phyloP scores from a whole-genome alignment of 2,797 vertebrate species.

The Oreochromis mossambicus region DNA sequence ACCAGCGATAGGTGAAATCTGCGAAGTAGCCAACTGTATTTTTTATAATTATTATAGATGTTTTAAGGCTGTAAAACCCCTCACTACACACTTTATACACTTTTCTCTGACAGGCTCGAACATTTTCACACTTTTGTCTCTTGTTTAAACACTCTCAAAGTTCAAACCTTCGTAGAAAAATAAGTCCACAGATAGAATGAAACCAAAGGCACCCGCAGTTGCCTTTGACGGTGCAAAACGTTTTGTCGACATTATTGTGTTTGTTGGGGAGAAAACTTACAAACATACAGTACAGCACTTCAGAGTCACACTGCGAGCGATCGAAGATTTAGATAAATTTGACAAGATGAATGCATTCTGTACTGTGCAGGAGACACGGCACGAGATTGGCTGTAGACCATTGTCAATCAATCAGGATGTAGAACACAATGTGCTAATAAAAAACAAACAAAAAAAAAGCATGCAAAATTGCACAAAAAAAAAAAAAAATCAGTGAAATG shows the following conservation, averaged over 20 bases:
- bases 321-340: neutral
- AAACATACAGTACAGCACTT: neutral
- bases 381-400: no score
- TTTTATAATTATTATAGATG: neutral
- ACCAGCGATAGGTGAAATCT: neutral
- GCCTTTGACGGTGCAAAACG: fast-evolving
- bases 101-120: fast-evolving
- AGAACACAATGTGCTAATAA: neutral
- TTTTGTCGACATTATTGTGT: fast-evolving
- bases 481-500: neutral
- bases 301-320: neutral
- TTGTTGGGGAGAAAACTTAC: neutral
- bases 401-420: neutral
- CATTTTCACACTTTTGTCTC: neutral
- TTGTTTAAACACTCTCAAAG: fast-evolving
- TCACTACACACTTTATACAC: fast-evolving
- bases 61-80: fast-evolving
- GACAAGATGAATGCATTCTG: neutral
- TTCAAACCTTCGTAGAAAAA: neutral
- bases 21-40: neutral
- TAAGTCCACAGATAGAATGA: neutral
- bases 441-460: neutral
- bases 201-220: neutral
- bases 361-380: neutral
- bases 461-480: neutral